Base-by-base conservation (phyloP, 2,113 vertebrate species). In the Ciconia maguari region DNA sequence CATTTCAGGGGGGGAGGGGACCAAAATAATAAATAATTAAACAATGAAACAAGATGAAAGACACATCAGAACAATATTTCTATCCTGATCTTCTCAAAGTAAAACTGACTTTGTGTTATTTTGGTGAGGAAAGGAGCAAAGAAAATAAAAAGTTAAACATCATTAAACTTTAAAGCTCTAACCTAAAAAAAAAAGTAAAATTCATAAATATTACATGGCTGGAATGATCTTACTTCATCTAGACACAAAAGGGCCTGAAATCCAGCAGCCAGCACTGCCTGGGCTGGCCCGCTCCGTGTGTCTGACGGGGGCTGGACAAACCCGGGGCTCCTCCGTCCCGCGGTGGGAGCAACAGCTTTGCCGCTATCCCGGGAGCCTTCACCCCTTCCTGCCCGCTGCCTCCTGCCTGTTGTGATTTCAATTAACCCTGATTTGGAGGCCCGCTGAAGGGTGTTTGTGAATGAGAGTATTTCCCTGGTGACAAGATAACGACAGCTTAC, bases 1-100 rank as follows among this genome's bases (percentile, higher is more conserved):
- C 82, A 71, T 85, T 94, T 91, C 54, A 54, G 26, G 51, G 38
- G 54, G 26, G 51, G 38, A 29, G 3, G 2, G 22, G 62, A 60
- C n/a, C 36, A 77, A 79, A 95, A 90, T 89, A n/a, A 94, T 96
- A 75, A 95, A 96, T 96, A 91, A 96, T 97, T 94, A 83, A 97
- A 90, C 3, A 1, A n/a, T 41, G 87, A 85, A 94, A 55, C 1
- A 4, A 97, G 95, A 97, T 97, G 82, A 97, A 97, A 97, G 95
- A 48, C 42, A 71, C 88, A 72, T 83, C 87, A 94, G 66, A 94
- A 87, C 83, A 82, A 64, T 96, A 74, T 91, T 97, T 96, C 91
- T 77, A 49, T 69, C 87, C 82, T 25, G 66, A 46, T 87, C 75
- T 13, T 81, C 74, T 93, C 91, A 75, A 85, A 93, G 68, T 80